These are phyloP conservation scores for Entomobrya proxima DNA, from an alignment of 2,888 invertebrate genomes.

Conservation along the genomic window DNA sequence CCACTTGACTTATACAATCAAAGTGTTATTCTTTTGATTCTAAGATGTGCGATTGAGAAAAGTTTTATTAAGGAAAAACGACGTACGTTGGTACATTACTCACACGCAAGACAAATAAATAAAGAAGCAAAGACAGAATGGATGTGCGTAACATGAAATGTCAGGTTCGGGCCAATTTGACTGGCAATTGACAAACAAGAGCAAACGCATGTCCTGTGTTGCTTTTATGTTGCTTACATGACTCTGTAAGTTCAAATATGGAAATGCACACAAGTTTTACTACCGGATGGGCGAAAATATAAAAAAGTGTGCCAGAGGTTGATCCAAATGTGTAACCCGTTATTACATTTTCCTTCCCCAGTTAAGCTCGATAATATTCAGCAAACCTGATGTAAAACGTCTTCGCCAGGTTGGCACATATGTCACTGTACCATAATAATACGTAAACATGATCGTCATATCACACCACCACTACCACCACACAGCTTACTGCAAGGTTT, in stretches of 20 bases:
- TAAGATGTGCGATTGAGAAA: too few species aligned
- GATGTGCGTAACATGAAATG: slow-evolving; percentile 39
- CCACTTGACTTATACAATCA: too few species aligned
- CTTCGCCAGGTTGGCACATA: slow-evolving; percentile 17
- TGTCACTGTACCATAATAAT: slow-evolving; percentile 13
- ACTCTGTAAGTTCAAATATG: neutral
- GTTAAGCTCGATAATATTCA: neutral
- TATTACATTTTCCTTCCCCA: slow-evolving; percentile 27
- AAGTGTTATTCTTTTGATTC: too few species aligned
- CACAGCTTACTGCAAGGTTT: slow-evolving; percentile 35
- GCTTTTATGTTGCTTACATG: neutral
- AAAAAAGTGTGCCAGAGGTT: slow-evolving; percentile 39
- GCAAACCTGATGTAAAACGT: slow-evolving; percentile 12
- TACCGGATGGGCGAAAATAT: slow-evolving; percentile 12
- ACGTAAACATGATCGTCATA: neutral
- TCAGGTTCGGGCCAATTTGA: slow-evolving; percentile 30
- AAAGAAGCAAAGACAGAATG: neutral
- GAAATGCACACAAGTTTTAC: slow-evolving; percentile 9
- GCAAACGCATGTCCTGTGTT: neutral
- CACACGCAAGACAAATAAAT: neutral
- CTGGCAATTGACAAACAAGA: slow-evolving; percentile 28
- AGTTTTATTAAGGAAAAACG: too few species aligned
- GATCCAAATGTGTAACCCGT: slow-evolving; percentile 30
- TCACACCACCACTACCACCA: neutral
- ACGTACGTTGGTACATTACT: too few species aligned